These are phyloP conservation scores for Grallaria varia DNA, from an alignment of 2,113 vertebrate species.

Conservation along the genomic window DNA sequence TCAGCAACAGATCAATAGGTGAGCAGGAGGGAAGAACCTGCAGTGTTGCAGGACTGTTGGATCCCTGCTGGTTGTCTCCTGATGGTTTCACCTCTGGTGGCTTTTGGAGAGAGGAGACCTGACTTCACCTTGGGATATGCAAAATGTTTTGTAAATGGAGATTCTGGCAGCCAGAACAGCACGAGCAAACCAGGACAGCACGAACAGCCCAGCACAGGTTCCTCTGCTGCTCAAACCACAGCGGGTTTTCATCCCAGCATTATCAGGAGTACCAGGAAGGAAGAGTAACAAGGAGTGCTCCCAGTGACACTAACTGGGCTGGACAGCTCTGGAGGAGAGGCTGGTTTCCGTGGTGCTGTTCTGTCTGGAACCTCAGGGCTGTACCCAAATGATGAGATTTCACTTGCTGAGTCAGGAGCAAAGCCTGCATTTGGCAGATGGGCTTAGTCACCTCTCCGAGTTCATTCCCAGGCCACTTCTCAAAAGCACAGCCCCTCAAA, in stretches of 20 bases:
- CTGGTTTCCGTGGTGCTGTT: background rate
- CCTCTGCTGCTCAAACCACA: background rate
- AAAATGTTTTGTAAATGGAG: background rate
- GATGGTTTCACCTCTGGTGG: background rate
- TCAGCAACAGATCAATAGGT: background rate
- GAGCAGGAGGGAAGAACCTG: background rate
- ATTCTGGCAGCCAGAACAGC: background rate
- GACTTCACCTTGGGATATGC: background rate
- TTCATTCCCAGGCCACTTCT: background rate
- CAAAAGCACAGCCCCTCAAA: background rate
- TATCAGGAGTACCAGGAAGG: background rate
- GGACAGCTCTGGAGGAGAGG: background rate
- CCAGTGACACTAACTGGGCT: background rate
- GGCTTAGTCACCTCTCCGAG: background rate
- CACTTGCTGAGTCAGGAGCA: conserved; percentile 4
- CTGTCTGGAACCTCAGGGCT: background rate
- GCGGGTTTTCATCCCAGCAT: fast-evolving
- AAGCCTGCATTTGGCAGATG: background rate
- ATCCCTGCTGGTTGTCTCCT: background rate
- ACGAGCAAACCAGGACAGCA: background rate
- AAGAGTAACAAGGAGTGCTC: background rate
- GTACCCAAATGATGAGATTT: background rate
- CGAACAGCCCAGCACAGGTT: background rate
- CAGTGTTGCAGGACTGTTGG: background rate
- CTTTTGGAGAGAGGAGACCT: background rate